Conservation (phyloP, 1,140 invertebrate genomes). For the Plodia interpunctella region DNA sequence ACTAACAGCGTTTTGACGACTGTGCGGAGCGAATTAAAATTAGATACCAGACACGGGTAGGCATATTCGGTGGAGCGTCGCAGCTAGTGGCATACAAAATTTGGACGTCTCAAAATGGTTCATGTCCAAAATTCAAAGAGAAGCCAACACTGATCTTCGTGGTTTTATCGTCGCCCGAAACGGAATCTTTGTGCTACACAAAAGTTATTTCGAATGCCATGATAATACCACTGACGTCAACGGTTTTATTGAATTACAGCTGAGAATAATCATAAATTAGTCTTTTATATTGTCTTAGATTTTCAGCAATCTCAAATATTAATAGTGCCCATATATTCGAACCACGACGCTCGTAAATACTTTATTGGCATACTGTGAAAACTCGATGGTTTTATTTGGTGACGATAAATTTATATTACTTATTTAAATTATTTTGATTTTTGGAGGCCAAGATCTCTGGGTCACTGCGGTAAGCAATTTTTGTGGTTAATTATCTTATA, state of each 20-base stretch:
- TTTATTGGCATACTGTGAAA: not conserved
- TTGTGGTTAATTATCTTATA: too few relatives aligned
- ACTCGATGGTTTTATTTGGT: not conserved
- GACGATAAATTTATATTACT: not conserved
- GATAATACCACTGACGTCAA: not conserved
- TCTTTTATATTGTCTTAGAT: not conserved
- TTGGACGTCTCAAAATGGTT: slow-evolving; percentile 18
- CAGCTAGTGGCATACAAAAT: too few relatives aligned
- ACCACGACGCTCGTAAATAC: not conserved
- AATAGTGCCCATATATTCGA: not conserved
- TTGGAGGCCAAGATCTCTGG: not conserved
- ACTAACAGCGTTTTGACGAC: too few relatives aligned
- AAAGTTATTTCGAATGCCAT: not conserved
- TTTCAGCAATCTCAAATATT: not conserved
- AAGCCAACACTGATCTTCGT: too few relatives aligned
- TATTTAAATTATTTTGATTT: not conserved
- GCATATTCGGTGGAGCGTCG: too few relatives aligned
- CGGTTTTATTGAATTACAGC: not conserved
- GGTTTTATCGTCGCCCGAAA: too few relatives aligned
- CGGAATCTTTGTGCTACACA: not conserved
- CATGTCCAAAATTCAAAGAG: too few relatives aligned
- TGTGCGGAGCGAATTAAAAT: too few relatives aligned
- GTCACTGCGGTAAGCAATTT: too few relatives aligned
- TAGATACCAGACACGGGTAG: too few relatives aligned
- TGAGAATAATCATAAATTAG: not conserved